Base-by-base conservation (phyloP, 2,797 vertebrate genomes). In the Falco cherrug region DNA sequence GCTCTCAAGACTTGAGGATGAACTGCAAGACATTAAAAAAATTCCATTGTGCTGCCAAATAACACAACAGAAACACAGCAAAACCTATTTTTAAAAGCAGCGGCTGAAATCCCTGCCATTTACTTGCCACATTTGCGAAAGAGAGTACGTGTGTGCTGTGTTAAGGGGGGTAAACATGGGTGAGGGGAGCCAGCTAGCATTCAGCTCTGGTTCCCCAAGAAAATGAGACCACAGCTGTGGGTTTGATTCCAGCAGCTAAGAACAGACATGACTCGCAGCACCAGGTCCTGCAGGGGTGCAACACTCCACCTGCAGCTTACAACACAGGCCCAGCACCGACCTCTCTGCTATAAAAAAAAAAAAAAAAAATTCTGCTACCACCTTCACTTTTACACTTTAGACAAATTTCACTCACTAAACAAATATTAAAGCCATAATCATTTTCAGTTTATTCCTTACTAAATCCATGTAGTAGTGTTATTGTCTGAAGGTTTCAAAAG, bases 401-500 rank as follows among this genome's bases (percentile, higher is more conserved):
- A 81, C 56, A 83, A 92, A 88, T 39, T 70, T 47, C 35, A 60
- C 39, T 54, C 73, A 63, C 18, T 35, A 61, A 53, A 70, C 28
- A 65, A 84, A 31, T 63, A 81, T 28, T 84, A 71, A 90, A 87
- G 57, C 25, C 67, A 37, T 19, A 48, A 12, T 90, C 7, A 41
- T 84, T 91, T 81, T 91, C 65, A 64, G 22, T 80, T 80, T 93
- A 45, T 48, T 85, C 77, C 78, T 81, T 69, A 59, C 22, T 79
- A 95, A 95, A 76, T 51, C 59, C 12, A 14, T 54, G 59, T 10
- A 95, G 84, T 85, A 82, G 86, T 39, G 81, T 84, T 71, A 94
- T 80, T 97, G 94, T 95, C 88, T 60, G 56, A 73, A 53, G 75
- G 37, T 74, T 83, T 90, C 90, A 80, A 45, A 74, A 89, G 90